These are phyloP conservation scores for Prorops nasuta DNA, from an alignment of 1,140 invertebrate species.

Conservation along the genomic window DNA sequence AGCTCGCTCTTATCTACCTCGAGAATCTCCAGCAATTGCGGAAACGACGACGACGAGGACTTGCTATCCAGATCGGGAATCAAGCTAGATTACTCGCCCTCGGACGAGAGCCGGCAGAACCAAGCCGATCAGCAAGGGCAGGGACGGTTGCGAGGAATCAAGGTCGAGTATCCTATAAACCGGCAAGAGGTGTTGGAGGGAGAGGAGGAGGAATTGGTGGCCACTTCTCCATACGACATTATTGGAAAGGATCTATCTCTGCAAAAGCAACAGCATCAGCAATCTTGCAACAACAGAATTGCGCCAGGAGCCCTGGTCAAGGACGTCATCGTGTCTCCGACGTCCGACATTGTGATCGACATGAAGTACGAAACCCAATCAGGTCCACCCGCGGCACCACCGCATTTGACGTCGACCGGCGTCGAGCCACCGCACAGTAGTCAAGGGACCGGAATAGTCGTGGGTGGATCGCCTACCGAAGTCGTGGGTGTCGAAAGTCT, in stretches of 20 bases:
- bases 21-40: conserved; percentile 6
- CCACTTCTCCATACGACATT: conserved; percentile 39
- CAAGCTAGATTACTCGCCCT: conserved; percentile 26
- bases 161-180: conserved; percentile 31
- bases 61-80: conserved; percentile 19
- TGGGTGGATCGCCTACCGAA: conserved; percentile 42
- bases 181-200: conserved; percentile 27
- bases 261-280: not conserved
- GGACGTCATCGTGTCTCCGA: conserved; percentile 6
- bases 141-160: conserved; percentile 11
- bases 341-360: conserved; percentile 27
- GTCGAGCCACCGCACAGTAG: conserved; percentile 51
- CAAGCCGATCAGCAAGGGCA: conserved; percentile 1
- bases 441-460: conserved; percentile 42
- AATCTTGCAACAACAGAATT: not conserved
- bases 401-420: conserved; percentile 42
- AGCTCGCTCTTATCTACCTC: conserved; percentile 37
- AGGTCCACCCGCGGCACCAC: conserved; percentile 37
- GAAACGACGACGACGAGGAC: conserved; percentile 19
- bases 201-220: conserved; percentile 27
- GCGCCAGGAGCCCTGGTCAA: conserved; percentile 17
- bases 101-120: conserved; percentile 1
- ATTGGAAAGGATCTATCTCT: conserved; percentile 13
- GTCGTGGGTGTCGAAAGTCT: conserved; percentile 58
- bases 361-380: conserved; percentile 54